A percentile compares a stretch with the other conserved stretches of the same genome.
Evolutionary conservation across 2,888 invertebrate species (phyloP).

Genomic region (Ypsolopha scabrella): DNA sequence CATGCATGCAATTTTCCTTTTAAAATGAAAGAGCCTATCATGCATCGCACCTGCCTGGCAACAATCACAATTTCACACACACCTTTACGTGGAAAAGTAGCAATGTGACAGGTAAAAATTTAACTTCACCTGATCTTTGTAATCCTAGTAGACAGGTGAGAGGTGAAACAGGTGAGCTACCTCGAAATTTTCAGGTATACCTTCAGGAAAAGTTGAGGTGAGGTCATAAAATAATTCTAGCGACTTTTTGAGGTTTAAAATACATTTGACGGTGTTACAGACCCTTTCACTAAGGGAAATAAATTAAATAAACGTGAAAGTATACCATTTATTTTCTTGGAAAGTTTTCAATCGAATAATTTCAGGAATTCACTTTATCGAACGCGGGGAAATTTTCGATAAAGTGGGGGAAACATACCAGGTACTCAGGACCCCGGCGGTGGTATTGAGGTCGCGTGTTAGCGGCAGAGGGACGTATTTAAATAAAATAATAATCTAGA

Average conservation of each 20-base stretch:
- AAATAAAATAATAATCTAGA: constrained; percentile 51
- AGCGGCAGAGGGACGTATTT: constrained; percentile 23
- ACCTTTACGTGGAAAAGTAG: constrained; percentile 31
- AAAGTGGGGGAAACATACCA: constrained; percentile 54
- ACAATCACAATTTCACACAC: constrained; percentile 5
- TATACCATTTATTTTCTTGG: too few relatives aligned
- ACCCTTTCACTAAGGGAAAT: too few relatives aligned
- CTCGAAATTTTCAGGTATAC: constrained; percentile 33
- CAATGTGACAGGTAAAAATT: constrained; percentile 8
- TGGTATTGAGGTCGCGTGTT: constrained; percentile 12
- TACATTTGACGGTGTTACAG: too few relatives aligned
- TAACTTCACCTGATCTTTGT: constrained; percentile 29
- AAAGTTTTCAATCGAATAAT: too few relatives aligned
- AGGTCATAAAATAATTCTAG: constrained; percentile 1
- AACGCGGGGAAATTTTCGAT: constrained; percentile 43
- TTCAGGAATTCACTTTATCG: too few relatives aligned
- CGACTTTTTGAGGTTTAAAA: too few relatives aligned
- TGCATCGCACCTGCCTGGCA: too few relatives aligned
- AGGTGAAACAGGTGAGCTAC: constrained; percentile 49
- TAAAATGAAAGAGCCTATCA: too few relatives aligned
- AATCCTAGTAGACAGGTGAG: constrained; percentile 55
- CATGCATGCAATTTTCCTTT: too few relatives aligned
- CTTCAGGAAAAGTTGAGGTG: constrained; percentile 12
- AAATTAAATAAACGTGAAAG: too few relatives aligned
- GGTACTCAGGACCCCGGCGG: constrained; percentile 23